Base-by-base conservation (phyloP, 2,113 vertebrate species). In the Rhagologus leucostigma region DNA sequence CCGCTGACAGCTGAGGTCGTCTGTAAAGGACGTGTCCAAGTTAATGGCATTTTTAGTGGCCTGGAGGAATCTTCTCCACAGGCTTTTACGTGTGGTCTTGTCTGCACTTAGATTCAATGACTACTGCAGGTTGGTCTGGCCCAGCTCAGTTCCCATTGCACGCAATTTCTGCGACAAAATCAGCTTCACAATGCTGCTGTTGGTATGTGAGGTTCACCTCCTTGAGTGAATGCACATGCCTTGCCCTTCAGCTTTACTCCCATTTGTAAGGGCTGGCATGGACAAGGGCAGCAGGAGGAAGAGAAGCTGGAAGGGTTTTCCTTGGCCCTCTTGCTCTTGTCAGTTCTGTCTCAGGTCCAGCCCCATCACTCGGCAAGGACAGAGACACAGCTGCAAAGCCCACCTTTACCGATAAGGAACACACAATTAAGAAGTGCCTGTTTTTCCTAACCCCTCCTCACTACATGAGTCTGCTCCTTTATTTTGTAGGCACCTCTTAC, bases 191-290 rank as follows among this genome's bases (percentile, higher is more conserved):
- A 6, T 33, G 22, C 26, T 78, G 56, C 47, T 55, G 20, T 7
- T 42, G 35, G 1, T 50, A 33, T 0, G 10, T 18, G 8, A 67
- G 11, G 46, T 37, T 81, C 37, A 52, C 17, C 14, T 37, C 29
- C 23, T 9, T 0, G 0, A 55, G 21, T 6, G 30, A 81, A 26
- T 3, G 13, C 32, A 56, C 7, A 4, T 22, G 24, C 12, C 18
- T 52, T 33, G 20, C 22, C 30, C 17, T 67, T 24, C 49, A 79
- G 56, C 18, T 62, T 85, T 63, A 50, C 21, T 50, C 14, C 14
- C 1, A 5, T 8, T 44, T 55, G 8, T 1, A 10, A 93, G 26
- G 26, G 26, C 37, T 87, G n/a, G 29, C 14, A 44, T 27, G 30
- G 37, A 15, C 39, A 60, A 83, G 13, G 19, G 27, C 53, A 84